Conservation (phyloP, 1,140 invertebrate genomes). For the Brachionus rubens region DNA sequence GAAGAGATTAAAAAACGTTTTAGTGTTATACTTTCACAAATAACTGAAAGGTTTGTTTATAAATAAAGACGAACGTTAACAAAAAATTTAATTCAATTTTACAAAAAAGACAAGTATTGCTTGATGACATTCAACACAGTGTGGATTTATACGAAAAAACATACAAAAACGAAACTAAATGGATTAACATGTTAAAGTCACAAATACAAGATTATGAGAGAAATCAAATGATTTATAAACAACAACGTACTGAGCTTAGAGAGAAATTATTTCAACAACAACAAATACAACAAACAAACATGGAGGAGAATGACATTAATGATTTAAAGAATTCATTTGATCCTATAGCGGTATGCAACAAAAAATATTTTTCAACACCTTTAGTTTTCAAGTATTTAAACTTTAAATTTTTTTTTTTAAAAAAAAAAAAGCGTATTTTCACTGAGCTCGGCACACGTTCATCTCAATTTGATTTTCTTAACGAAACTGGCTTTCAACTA, state of each 20-base stretch:
- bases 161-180: conserved; percentile 18
- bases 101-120: conserved; percentile 30
- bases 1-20: conserved; percentile 38
- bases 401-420: not conserved
- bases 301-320: conserved; percentile 31
- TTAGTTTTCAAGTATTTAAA: conserved; percentile 30
- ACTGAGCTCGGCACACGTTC: conserved; percentile 23
- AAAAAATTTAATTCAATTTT: not conserved
- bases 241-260: not conserved
- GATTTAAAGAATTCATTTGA: conserved; percentile 27
- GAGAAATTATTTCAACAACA: conserved; percentile 15
- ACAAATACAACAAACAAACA: conserved; percentile 4
- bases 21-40: conserved; percentile 33
- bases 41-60: conserved; percentile 26
- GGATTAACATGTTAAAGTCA: conserved; percentile 5
- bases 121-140: conserved; percentile 19
- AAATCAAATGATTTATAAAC: conserved; percentile 12
- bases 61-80: not conserved
- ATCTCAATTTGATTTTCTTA: conserved; percentile 11
- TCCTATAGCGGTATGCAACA: conserved; percentile 8
- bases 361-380: not conserved
- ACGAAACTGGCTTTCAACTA: conserved; percentile 40
- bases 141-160: conserved; percentile 27
- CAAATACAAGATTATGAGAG: conserved; percentile 6
- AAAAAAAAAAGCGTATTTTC: not conserved